phyloP scores from a whole-genome alignment of 2,797 vertebrate genomes.

The Telmatherina bonti region DNA sequence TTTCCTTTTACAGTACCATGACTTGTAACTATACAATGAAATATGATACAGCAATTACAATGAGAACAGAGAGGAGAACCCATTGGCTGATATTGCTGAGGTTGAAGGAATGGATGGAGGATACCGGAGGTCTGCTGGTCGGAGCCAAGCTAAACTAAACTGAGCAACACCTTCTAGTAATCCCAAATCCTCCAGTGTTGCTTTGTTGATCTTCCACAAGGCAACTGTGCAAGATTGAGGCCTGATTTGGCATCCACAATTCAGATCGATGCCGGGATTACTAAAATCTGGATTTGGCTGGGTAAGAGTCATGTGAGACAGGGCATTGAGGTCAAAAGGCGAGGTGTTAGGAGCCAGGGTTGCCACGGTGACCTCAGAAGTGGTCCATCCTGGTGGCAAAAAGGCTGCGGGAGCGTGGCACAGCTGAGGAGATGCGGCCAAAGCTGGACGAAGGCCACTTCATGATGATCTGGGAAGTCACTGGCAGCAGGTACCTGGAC shows the following conservation, averaged over 20 bases:
- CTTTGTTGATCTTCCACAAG: conserved; percentile 48
- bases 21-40: conserved; percentile 77
- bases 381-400: conserved; percentile 90
- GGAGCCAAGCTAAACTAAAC: conserved; percentile 48
- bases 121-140: conserved; percentile 56
- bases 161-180: conserved; percentile 37
- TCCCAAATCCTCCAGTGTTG: conserved; percentile 35
- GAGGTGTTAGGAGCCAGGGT: conserved; percentile 60
- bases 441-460: conserved; percentile 91
- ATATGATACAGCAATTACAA: conserved; percentile 77
- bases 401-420: conserved; percentile 89
- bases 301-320: conserved; percentile 33
- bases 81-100: conserved; percentile 58
- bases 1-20: conserved; percentile 82
- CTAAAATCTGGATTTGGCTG: conserved; percentile 64
- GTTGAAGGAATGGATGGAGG: conserved; percentile 23
- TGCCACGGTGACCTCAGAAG: conserved; percentile 82
- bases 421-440: conserved; percentile 86
- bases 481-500: conserved; percentile 95
- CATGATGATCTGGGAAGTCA: conserved; percentile 93
- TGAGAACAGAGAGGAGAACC: conserved; percentile 45
- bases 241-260: conserved; percentile 48
- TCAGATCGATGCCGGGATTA: conserved; percentile 48
- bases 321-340: conserved; percentile 66
- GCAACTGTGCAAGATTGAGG: conserved; percentile 42